Evolutionary conservation across 2,888 invertebrate genomes (phyloP).

Genomic region (Agapetus fuscipes): DNA sequence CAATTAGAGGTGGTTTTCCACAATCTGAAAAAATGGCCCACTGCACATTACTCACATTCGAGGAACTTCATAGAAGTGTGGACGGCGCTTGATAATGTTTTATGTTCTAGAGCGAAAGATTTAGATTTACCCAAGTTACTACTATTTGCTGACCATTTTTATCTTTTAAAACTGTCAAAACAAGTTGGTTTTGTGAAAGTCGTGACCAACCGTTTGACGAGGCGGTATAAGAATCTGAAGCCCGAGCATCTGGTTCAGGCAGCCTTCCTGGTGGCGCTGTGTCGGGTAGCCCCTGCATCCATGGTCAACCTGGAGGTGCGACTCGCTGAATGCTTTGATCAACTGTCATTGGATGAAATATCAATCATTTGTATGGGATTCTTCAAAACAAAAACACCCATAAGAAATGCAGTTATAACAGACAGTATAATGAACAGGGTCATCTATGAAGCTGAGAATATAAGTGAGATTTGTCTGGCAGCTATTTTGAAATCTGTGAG

Average conservation of each 20-base stretch:
- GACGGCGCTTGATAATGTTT: conserved; percentile 58
- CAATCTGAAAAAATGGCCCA: conserved; percentile 43
- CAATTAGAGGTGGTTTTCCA: conserved; percentile 46
- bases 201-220: conserved; percentile 44
- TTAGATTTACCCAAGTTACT: conserved; percentile 49
- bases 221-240: conserved; percentile 48
- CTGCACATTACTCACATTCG: conserved; percentile 38
- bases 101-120: conserved; percentile 35
- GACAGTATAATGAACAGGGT: conserved; percentile 43
- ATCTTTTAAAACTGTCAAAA: conserved; percentile 45
- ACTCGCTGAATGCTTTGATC: conserved; percentile 40
- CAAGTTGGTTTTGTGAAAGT: conserved; percentile 46
- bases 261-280: conserved; percentile 55
- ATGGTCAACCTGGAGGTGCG: conserved; percentile 58
- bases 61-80: conserved; percentile 56
- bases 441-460: conserved; percentile 37
- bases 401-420: conserved; percentile 43
- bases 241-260: conserved; percentile 55
- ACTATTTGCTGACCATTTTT: conserved; percentile 55
- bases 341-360: conserved; percentile 55
- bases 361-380: conserved; percentile 66
- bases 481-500: conserved; percentile 56
- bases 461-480: conserved; percentile 57
- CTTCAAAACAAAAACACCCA: conserved; percentile 62
- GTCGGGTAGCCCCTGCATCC: conserved; percentile 44